Evolutionary conservation across 2,797 vertebrate genomes (phyloP).

Genomic region (Craterocephalus amniculus): DNA sequence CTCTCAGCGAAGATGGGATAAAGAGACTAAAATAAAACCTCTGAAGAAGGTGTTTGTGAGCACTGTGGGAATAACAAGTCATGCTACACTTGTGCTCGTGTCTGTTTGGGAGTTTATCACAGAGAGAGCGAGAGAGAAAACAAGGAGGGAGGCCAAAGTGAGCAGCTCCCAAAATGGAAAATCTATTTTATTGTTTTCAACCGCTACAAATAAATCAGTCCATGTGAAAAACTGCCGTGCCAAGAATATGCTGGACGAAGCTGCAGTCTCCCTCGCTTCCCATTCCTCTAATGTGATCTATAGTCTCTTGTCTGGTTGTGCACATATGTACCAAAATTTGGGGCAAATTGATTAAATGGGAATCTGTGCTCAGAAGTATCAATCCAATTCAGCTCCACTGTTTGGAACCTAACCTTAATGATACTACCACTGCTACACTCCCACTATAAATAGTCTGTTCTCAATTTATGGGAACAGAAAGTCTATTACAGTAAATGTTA

Average conservation of each 20-base stretch:
- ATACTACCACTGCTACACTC: neutral
- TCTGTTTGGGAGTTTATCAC: constrained; percentile 9
- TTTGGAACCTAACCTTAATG: neutral
- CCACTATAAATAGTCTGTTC: neutral
- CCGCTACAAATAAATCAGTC: constrained; percentile 3
- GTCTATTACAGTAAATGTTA: neutral
- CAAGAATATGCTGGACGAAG: neutral
- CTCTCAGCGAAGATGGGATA: neutral
- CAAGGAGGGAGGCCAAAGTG: constrained; percentile 2
- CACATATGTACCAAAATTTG: neutral
- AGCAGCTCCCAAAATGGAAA: neutral
- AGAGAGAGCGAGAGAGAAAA: neutral
- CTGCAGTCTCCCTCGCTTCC: neutral
- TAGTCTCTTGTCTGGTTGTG: neutral
- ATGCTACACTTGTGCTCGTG: constrained; percentile 10
- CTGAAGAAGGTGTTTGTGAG: constrained; percentile 2
- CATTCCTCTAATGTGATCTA: neutral
- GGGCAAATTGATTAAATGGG: neutral
- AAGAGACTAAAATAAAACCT: constrained; percentile 1
- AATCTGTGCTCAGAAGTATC: neutral
- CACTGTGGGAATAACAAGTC: constrained; percentile 12
- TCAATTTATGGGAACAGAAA: neutral
- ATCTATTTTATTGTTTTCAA: constrained; percentile 6
- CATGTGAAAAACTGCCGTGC: neutral
- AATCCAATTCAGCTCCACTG: neutral